Conservation (phyloP, 2,113 vertebrate species). For the human (Homo sapiens) region DNA sequence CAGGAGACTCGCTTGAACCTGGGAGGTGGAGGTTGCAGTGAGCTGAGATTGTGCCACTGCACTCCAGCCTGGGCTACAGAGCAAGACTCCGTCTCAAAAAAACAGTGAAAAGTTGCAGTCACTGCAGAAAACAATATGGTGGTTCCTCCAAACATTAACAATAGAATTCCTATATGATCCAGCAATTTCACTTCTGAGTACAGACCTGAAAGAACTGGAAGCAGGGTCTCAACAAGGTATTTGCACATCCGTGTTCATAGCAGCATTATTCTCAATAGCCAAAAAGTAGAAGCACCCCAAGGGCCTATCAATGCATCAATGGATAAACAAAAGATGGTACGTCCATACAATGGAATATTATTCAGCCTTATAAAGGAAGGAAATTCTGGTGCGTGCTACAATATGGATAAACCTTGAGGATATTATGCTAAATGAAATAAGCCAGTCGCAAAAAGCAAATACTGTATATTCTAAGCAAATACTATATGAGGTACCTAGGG, state of each 20-base stretch:
- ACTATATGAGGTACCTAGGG: neutral
- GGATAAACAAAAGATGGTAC: neutral
- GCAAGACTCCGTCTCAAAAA: too few species aligned
- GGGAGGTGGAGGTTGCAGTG: too few species aligned
- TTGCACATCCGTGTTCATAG: neutral
- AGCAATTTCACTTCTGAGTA: neutral
- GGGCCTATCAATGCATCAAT: neutral
- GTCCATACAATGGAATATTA: neutral
- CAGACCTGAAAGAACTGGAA: neutral
- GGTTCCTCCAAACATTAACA: slow-evolving; percentile 23
- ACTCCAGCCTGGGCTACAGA: too few species aligned
- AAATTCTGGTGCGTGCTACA: neutral
- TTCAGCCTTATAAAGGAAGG: neutral
- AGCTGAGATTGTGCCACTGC: too few species aligned
- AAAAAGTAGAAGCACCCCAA: neutral
- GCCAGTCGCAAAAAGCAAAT: neutral
- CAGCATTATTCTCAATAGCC: neutral
- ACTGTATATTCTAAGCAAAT: neutral
- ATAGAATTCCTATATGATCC: neutral
- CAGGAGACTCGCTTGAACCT: too few species aligned
- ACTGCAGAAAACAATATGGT: neutral
- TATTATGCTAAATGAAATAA: neutral
- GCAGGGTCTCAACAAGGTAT: neutral
- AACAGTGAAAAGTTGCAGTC: neutral
- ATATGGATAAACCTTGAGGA: neutral